Evolutionary conservation across 2,113 vertebrate genomes (phyloP), one percentile per base, ranked within the genome.

Genomic region (Ophiodon elongatus): DNA sequence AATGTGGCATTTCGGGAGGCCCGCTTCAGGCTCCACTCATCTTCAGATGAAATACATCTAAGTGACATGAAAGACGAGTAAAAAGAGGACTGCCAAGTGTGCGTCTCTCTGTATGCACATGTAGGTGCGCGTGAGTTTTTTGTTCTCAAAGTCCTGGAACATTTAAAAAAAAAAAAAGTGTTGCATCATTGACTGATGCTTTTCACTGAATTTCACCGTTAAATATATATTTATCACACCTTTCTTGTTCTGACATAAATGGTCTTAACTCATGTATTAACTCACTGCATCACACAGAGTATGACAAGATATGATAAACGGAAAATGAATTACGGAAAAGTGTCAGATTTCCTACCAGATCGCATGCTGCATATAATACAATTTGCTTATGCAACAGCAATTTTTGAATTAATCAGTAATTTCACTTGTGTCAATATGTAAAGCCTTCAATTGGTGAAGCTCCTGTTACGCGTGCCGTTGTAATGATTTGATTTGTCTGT

Each of bases 1-100:
- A 85, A 80, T 25, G 39, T 85, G 84, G 64, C 85, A 85, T 89
- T 87, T 88, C 64, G 81, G 25, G 69, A 86, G 80, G 74, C 37
- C 70, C 59, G 83, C 89, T 81, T 47, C 39, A 33, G 83, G 80
- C 69, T 41, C 74, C 76, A 65, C 23, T 85, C 80, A 80, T 79
- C 66, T 62, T 63, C 57, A 62, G 29, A 80, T 81, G 72, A 80
- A 84, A 82, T 73, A 59, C 45, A 83, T 84, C 71, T 33, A 37
- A 79, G 29, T 80, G 84, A 80, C 81, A 66, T 27, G 66, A 78
- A 71, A 84, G 68, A 62, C 14, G 21, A 79, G 43, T 39, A 9
- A 35, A 65, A 41, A 52, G 43, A 33, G 27, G 70, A 41, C 35
- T 6, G 65, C 7, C 15, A 57, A 74, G 75, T 35, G 29, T 39